These are phyloP conservation scores for Dufourea novaeangliae DNA, from an alignment of 1,140 invertebrate species.

Conservation along the genomic window DNA sequence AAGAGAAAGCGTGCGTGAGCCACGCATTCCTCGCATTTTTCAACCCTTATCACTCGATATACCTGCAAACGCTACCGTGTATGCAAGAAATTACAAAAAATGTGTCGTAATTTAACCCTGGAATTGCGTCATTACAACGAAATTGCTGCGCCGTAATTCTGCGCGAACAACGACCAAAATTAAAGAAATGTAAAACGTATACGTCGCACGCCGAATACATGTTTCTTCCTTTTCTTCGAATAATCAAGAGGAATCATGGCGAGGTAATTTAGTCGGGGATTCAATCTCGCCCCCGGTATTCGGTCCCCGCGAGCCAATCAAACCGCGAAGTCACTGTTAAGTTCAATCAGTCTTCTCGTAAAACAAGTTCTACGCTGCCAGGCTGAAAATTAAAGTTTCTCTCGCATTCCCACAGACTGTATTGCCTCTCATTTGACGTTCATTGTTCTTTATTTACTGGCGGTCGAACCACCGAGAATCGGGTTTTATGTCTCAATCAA, in stretches of 20 bases:
- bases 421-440: not conserved
- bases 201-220: too few relatives aligned
- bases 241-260: not conserved
- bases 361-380: not conserved
- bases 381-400: not conserved
- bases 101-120: not conserved
- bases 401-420: not conserved
- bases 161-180: too few relatives aligned
- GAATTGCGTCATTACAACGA: not conserved
- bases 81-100: not conserved
- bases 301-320: not conserved
- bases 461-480: too few relatives aligned
- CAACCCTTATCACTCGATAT: too few relatives aligned
- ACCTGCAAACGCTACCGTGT: too few relatives aligned
- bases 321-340: slow-evolving; percentile 13
- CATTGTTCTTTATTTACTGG: not conserved
- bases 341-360: not conserved
- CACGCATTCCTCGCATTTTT: too few relatives aligned
- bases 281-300: not conserved
- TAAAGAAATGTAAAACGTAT: too few relatives aligned
- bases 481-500: slow-evolving; percentile 28
- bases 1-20: too few relatives aligned
- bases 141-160: too few relatives aligned
- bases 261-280: not conserved
- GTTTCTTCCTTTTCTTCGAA: too few relatives aligned